Evolutionary conservation across 2,797 vertebrate genomes (phyloP), one percentile per base, ranked within the genome.

Genomic region (Protosalanx chinensis): DNA sequence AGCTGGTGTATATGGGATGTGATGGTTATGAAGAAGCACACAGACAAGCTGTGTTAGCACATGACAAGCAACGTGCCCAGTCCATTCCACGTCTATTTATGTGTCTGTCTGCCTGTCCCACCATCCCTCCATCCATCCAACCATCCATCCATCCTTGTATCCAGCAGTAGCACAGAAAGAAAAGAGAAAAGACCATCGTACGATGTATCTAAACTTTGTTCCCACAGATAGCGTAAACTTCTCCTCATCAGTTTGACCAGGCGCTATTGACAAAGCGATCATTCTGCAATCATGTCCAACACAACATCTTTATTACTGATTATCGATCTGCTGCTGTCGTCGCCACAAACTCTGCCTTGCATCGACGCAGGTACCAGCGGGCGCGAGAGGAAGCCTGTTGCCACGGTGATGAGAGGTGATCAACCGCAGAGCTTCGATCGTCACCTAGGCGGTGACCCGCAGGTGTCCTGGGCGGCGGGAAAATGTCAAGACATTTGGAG

Each of bases 321-420:
- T 91, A 93, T 93, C 93, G 92, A 94, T 94, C 93, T 91, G 90
- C 92, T 91, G 93, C 92, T 90, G 90, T 87, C 87, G 84, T 80
- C 88, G 82, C 87, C 83, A 30, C 63, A 65, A 13, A 56, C 51
- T n/a, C 78, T 83, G 88, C 84, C 89, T 88, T 90, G 85, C 89
- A 88, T 93, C 90, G 91, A 88, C 87, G 82, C 79, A 91, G 7
- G 32, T 15, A 59, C 35, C 63, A 49, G 58, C 89, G 37, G 63
- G 63, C 16, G 41, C 12, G 41, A n/a, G 67, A 30, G 72, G 10
- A 32, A 16, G 41, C 6, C 71, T 18, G 60, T 76, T 51, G 77
- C 68, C 37, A 53, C 8, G 1, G 68, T 12, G 35, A 76, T 72
- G 70, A 23, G 62, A 58, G 59, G 56, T 41, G 41, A 80, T 78